Conservation (phyloP, 2,888 invertebrate species). For the Acanthoscelides obtectus region DNA sequence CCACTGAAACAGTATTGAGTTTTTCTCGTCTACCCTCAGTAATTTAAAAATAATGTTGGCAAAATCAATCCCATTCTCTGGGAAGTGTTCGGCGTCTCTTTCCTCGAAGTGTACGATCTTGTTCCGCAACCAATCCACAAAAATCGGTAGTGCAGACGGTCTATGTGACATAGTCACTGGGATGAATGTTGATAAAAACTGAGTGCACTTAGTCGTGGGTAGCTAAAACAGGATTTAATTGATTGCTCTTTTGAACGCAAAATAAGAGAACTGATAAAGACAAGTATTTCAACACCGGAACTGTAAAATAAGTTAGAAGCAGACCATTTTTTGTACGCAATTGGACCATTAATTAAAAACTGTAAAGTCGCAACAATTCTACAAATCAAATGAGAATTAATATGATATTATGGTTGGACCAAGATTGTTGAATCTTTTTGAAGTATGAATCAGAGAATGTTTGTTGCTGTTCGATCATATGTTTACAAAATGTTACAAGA, state of each 20-base stretch:
- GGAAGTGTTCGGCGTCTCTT: slow-evolving; percentile 35
- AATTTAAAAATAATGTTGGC: slow-evolving; percentile 21
- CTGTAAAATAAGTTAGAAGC: background rate
- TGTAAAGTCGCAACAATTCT: no score
- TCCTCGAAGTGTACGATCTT: slow-evolving; percentile 32
- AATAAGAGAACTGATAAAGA: no score
- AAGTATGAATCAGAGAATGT: no score
- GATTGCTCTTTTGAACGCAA: no score
- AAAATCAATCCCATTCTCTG: slow-evolving; percentile 33
- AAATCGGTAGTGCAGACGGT: slow-evolving; percentile 28
- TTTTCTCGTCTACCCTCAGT: slow-evolving; percentile 18
- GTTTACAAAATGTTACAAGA: slow-evolving; percentile 1
- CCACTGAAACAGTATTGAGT: slow-evolving; percentile 22
- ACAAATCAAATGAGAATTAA: no score
- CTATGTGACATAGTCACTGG: slow-evolving; percentile 30
- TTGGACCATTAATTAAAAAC: no score
- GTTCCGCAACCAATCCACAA: slow-evolving; percentile 34
- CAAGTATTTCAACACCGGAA: no score
- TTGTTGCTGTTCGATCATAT: no score
- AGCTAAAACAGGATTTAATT: slow-evolving; percentile 23
- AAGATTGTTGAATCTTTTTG: no score
- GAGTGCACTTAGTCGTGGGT: slow-evolving; percentile 16
- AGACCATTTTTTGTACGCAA: background rate
- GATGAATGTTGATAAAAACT: slow-evolving; percentile 36
- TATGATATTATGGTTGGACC: no score